Conservation (phyloP, 2,888 invertebrate genomes). For the Oscheius sp. region DNA sequence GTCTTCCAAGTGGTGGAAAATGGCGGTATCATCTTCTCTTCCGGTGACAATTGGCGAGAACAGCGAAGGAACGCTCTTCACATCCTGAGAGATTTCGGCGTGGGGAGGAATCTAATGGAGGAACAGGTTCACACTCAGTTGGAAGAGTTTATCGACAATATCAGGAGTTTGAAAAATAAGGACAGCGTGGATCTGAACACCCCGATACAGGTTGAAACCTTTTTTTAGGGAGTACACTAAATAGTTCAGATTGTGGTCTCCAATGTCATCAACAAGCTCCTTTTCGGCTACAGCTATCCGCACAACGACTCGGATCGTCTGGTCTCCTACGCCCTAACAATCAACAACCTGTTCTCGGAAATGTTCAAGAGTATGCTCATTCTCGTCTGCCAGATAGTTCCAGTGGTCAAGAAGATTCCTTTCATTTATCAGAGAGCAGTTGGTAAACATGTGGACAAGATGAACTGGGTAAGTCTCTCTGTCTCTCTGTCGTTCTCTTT, state of each 20-base stretch:
- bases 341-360: slow-evolving; percentile 18
- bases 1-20: slow-evolving; percentile 38
- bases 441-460: slow-evolving; percentile 22
- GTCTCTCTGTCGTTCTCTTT: neutral
- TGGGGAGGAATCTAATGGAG: slow-evolving; percentile 43
- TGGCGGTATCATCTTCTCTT: slow-evolving; percentile 41
- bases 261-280: slow-evolving; percentile 40
- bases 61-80: slow-evolving; percentile 40
- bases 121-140: slow-evolving; percentile 21
- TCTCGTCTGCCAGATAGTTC: slow-evolving; percentile 15
- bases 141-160: slow-evolving; percentile 5
- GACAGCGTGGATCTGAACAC: slow-evolving; percentile 35
- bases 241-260: slow-evolving; percentile 40
- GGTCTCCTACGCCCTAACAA: slow-evolving; percentile 8
- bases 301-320: slow-evolving; percentile 27
- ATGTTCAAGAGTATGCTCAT: slow-evolving; percentile 21
- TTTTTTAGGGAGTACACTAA: neutral
- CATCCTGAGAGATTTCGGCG: slow-evolving; percentile 43
- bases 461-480: neutral
- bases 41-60: slow-evolving; percentile 43
- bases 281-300: slow-evolving; percentile 33
- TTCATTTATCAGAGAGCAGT: slow-evolving; percentile 24
- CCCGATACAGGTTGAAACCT: slow-evolving; percentile 37
- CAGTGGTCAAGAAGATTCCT: slow-evolving; percentile 14
- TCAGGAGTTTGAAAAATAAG: slow-evolving; percentile 27